Base-by-base conservation (phyloP, 2,888 invertebrate species). In the Hipparchia sbordonii region DNA sequence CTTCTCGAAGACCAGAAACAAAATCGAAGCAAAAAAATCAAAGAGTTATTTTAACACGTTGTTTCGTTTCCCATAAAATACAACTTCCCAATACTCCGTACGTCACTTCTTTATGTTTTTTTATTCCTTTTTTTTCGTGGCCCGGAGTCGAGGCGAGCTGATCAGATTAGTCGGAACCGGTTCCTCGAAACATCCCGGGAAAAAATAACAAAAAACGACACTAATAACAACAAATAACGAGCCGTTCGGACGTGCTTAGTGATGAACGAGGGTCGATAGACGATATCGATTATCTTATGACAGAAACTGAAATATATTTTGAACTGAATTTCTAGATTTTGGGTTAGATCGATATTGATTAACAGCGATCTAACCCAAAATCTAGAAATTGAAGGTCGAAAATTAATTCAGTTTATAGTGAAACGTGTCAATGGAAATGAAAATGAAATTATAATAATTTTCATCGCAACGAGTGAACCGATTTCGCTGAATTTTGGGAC, bases 171-270 rank as follows among this genome's bases (percentile, higher is more conserved):
- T 84, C 80, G 81, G 80, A 85, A 93, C 93, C 92, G 90, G 93
- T 92, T 91, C 76, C 84, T 87, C 89, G 83, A 90, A 91, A 89
- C 89, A 87, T 88, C 88, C 89, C 88, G 85, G 82, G 84, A 84
- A 82, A 87, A 85, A 87, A 78, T 76, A 78, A 78, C 76, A 88
- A 87, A 90, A 89, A 89, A 87, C 84, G 84, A 89, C 87, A 88
- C 90, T 92, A 93, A 92, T 93, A 93, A 93, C 91, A 93, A 93
- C 93, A 93, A 93, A 93, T 93, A 93, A 93, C 92, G 90, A 93
- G 91, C 87, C 87, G 85, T 82, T 81, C 84, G 82, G 76, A 79
- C 81, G 82, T 78, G 80, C 73, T 63, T 86, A 85, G 85, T 80
- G 88, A 81, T 82, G 85, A 73, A 79, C 77, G 69, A 71, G 71